Base-by-base conservation (phyloP, 2,888 invertebrate genomes). In the Pegoplata infirma region DNA sequence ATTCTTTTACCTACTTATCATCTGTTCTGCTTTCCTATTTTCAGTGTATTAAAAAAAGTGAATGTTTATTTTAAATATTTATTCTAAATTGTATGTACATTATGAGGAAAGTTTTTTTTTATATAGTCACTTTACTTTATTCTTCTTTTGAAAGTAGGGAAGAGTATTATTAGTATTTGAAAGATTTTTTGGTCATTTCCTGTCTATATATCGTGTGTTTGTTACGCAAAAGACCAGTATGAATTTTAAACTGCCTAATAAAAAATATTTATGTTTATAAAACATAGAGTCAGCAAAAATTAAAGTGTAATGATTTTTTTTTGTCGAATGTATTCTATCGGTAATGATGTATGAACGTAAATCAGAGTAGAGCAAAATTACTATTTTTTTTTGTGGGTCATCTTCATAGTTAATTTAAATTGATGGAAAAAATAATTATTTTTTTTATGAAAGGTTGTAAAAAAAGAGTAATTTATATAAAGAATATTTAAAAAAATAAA, bases 341-440 rank as follows among this genome's bases (percentile, higher is more conserved):
- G 32, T 32, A 32, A 63, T 40, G 28, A 28, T 68, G n/a, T 63
- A 49, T 68, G 44, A 47, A 10, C 21, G 23, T 66, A 23, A 10
- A 67, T 32, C 6, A 19, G 49, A 17, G 49, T 21, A 47, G 17
- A 49, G 10, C 14, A 51, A 51, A 44, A n/a, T n/a, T n/a, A n/a
- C 32, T 64, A 40, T 40, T 40, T 49, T 49, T 12, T 51, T 75
- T 64, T 69, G 63, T 76, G 56, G 75, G 75, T 69, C 75, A 76
- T 58, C 63, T 69, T 64, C 23, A 68, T n/a, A 25, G 55, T 61
- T 69, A 69, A 76, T 76, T 76, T 68, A 69, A 69, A 63, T 76
- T 55, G 63, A 69, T 49, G 44, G 63, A 63, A 69, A 40, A 40
- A 40, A 12, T 32, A 1, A 32, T 10, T 2, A 32, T 32, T 10